A percentile compares a stretch with the other conserved stretches of the same genome.
These are phyloP conservation scores for Conopomorpha cramerella DNA, from an alignment of 1,140 invertebrate genomes.

Conservation along the genomic window DNA sequence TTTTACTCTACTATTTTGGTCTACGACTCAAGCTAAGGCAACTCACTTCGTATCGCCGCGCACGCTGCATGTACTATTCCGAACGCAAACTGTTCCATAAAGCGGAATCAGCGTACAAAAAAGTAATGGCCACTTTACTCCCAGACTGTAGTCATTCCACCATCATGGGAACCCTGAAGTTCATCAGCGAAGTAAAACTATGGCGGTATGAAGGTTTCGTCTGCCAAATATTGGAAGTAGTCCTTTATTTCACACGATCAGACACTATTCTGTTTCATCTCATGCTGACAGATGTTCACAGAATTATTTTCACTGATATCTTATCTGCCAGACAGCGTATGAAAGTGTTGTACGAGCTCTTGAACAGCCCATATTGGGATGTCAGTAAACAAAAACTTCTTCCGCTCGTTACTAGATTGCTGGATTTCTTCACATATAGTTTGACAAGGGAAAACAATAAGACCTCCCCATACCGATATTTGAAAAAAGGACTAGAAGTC, in stretches of 20 bases:
- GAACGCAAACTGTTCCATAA: slow-evolving; percentile 13
- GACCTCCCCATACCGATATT: slow-evolving; percentile 27
- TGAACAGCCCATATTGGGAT: slow-evolving; percentile 54
- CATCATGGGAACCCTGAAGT: slow-evolving; percentile 18
- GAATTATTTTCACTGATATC: slow-evolving; percentile 13
- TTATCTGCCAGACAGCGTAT: slow-evolving; percentile 24
- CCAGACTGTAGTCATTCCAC: slow-evolving; percentile 17
- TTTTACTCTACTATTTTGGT: slow-evolving; percentile 25
- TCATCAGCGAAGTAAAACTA: slow-evolving; percentile 14
- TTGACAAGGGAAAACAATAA: slow-evolving; percentile 21
- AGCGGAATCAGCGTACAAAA: slow-evolving; percentile 16
- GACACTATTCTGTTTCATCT: slow-evolving; percentile 17
- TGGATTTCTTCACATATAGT: slow-evolving; percentile 50
- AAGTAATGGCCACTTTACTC: slow-evolving; percentile 14
- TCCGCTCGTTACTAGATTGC: slow-evolving; percentile 38
- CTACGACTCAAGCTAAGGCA: slow-evolving; percentile 18
- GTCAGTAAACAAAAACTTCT: slow-evolving; percentile 28
- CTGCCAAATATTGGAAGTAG: slow-evolving; percentile 19
- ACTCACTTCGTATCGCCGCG: slow-evolving; percentile 9
- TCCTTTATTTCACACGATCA: slow-evolving; percentile 18
- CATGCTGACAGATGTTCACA: slow-evolving; percentile 24
- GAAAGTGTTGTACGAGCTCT: slow-evolving; percentile 49
- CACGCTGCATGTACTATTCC: slow-evolving; percentile 10
- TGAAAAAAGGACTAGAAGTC: slow-evolving; percentile 49
- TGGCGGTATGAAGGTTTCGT: slow-evolving; percentile 24